A percentile compares a stretch with the other conserved stretches of the same genome.
These are phyloP conservation scores for Folsomia candida DNA, from an alignment of 2,888 invertebrate species.

Conservation along the genomic window DNA sequence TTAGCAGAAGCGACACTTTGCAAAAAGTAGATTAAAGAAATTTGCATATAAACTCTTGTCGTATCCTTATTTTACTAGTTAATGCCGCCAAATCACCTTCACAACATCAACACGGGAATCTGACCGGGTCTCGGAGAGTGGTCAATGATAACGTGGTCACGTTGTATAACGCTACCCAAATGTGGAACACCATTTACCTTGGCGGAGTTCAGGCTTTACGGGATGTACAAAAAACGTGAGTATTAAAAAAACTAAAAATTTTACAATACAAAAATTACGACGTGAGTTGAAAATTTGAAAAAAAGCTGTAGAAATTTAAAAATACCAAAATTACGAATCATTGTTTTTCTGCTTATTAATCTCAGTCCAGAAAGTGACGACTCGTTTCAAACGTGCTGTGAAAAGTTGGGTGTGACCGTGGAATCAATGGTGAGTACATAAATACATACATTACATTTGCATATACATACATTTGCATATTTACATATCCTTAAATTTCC, in stretches of 20 bases:
- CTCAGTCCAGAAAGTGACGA: constrained; percentile 28
- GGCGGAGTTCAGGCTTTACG: constrained; percentile 34
- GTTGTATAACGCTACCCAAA: constrained; percentile 37
- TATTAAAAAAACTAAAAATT: constrained; percentile 5
- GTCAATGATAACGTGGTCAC: constrained; percentile 42
- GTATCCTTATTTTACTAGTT: background rate
- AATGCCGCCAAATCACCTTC: constrained; percentile 25
- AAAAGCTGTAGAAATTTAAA: background rate
- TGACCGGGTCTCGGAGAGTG: constrained; percentile 39
- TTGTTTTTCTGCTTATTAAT: constrained; percentile 11
- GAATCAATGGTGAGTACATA: constrained; percentile 33
- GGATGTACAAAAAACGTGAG: constrained; percentile 34
- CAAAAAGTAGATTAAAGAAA: too few relatives aligned
- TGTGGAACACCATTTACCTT: constrained; percentile 39
- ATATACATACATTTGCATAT: too few relatives aligned
- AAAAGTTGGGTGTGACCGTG: constrained; percentile 36
- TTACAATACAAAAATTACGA: constrained; percentile 5
- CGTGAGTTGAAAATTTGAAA: background rate
- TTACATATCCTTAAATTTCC: too few relatives aligned
- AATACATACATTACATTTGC: background rate
- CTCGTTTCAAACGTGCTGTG: constrained; percentile 35
- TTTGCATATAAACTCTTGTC: too few relatives aligned
- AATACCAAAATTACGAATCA: too few relatives aligned
- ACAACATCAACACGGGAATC: constrained; percentile 30
- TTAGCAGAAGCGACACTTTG: too few relatives aligned